Evolutionary conservation across 1,140 invertebrate species (phyloP), one percentile per base, ranked within the genome.

Genomic region (Drosophila albomicans): DNA sequence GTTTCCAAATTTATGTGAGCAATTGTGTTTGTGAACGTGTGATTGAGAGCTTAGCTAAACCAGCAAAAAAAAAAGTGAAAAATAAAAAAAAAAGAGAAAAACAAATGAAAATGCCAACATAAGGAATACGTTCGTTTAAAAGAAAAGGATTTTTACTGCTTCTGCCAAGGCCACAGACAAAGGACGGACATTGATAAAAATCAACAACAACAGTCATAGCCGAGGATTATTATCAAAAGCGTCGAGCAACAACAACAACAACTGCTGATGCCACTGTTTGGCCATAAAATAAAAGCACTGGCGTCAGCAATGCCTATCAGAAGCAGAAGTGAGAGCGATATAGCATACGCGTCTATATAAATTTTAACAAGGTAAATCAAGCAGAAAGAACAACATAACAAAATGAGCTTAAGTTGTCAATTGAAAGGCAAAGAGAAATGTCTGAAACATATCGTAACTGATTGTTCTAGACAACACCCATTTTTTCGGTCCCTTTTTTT

Each of bases 321-420:
- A 2, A 46, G 41, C 57, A 46, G 16, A 56, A 48, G 30, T 45
- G 41, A 41, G 49, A 46, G 28, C 16, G 20, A 62, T 56, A 51
- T 49, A 49, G 10, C 56, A 74, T 15, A 65, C 28, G 13, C 35
- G 43, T 41, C 32, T 11, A 62, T 32, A 63, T 54, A 46, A 41
- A 57, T 68, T 77, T 57, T 62, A 5, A 72, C 56, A 78, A 84
- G 84, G 85, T 88, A 88, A 84, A 71, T 88, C 64, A 54, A 70
- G 76, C 66, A 75, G 63, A 79, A 72, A 56, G 7, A 71, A 77
- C 52, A 70, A 64, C 48, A 58, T 58, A 51, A 71, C 46, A 61
- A 65, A 58, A 59, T 63, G 41, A 67, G 78, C 64, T 86, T 73
- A 75, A 76, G 68, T 79, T 86, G 46, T 76, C 70, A 76, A 67